A percentile compares a stretch with the other conserved stretches of the same genome.
phyloP scores from a whole-genome alignment of 2,113 vertebrate genomes.

The Forbesichthys agassizii region DNA sequence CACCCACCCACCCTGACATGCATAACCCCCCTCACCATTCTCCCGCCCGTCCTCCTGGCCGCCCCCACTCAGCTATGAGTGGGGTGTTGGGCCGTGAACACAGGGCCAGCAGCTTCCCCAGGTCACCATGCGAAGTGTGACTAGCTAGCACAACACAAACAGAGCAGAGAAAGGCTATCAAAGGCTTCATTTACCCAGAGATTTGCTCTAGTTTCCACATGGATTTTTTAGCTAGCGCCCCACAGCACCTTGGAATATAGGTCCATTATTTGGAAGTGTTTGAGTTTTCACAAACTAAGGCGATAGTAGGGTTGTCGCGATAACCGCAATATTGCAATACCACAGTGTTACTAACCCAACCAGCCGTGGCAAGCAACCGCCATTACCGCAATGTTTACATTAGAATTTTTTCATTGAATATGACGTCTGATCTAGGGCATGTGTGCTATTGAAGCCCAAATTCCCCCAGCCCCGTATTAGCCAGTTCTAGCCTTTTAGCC shows the following conservation, averaged over 20 bases:
- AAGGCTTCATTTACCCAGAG: conserved; percentile 8
- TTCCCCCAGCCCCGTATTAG: no score
- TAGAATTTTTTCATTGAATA: no score
- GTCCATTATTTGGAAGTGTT: neutral
- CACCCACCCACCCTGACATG: conserved; percentile 17
- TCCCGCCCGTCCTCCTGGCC: neutral
- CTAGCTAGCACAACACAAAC: neutral
- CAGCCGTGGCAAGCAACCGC: no score
- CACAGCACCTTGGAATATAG: neutral
- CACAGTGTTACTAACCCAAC: no score
- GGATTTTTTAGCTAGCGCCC: neutral
- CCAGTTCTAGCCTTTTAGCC: no score
- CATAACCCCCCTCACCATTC: conserved; percentile 3
- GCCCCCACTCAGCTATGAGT: conserved; percentile 40
- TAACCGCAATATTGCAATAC: no score
- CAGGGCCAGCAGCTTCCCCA: conserved; percentile 36
- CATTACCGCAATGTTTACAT: no score
- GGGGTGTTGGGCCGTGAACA: conserved; percentile 29
- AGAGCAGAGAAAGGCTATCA: neutral
- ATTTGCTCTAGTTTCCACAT: conserved; percentile 10
- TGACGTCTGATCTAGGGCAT: no score
- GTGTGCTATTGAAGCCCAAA: no score
- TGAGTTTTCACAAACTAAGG: no score
- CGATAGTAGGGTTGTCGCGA: no score
- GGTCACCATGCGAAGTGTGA: conserved; percentile 28